phyloP scores from a whole-genome alignment of 2,113 vertebrate genomes.

The Gobius niger region DNA sequence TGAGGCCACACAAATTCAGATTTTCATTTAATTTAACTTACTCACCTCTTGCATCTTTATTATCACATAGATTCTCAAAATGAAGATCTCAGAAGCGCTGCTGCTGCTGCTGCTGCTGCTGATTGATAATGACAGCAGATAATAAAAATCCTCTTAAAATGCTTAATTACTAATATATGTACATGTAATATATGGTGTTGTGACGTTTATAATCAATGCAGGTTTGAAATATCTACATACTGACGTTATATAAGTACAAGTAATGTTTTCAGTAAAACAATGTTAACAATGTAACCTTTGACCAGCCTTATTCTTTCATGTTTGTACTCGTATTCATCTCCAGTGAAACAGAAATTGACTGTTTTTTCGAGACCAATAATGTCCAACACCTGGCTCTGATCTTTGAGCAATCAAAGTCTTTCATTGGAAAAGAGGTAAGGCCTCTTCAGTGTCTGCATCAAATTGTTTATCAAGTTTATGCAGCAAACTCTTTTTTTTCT shows the following conservation, averaged over 20 bases:
- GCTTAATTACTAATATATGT: too few relatives aligned
- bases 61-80: too few relatives aligned
- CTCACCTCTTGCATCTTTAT: too few relatives aligned
- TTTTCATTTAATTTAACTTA: too few relatives aligned
- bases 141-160: not conserved
- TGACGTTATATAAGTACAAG: not conserved
- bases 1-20: too few relatives aligned
- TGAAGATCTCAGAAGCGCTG: too few relatives aligned
- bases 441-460: not conserved
- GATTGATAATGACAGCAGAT: not conserved
- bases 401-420: constrained; percentile 83
- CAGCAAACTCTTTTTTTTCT: not conserved
- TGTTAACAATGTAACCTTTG: not conserved
- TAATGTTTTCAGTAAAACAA: not conserved
- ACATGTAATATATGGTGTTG: too few relatives aligned
- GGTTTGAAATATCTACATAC: not conserved
- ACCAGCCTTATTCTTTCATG: not conserved
- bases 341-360: constrained; percentile 81
- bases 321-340: not conserved
- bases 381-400: constrained; percentile 84
- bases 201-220: not conserved
- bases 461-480: not conserved
- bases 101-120: too few relatives aligned
- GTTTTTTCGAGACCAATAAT: constrained; percentile 83
- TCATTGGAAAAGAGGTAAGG: constrained; percentile 88